Percentiles rank a stretch among this genome's conserved stretches.
Evolutionary conservation across 2,888 invertebrate genomes (phyloP).

Genomic region (Ephialtes manifestator): DNA sequence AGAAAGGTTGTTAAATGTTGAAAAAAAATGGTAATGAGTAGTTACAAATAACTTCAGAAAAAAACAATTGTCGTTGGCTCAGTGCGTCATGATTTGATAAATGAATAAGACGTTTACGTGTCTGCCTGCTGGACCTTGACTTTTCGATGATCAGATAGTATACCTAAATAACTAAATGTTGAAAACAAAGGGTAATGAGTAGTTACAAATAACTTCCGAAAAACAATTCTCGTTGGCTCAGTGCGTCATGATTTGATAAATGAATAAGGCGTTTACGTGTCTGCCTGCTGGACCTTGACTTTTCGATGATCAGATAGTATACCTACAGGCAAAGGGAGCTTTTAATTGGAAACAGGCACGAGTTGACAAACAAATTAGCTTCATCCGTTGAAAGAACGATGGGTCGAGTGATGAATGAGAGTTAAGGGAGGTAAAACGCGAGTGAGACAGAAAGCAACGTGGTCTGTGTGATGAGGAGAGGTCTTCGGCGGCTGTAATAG

Average conservation of each 20-base stretch:
- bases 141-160: neutral
- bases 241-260: neutral
- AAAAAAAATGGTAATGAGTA: neutral
- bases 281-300: slow-evolving; percentile 17
- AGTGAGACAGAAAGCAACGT: neutral
- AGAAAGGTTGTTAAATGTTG: neutral
- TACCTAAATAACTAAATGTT: no score
- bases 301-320: neutral
- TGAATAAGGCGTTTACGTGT: neutral
- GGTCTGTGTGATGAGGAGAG: slow-evolving; percentile 37
- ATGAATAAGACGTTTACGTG: neutral
- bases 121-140: slow-evolving; percentile 8
- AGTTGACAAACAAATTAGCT: slow-evolving; percentile 52
- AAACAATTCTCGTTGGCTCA: neutral
- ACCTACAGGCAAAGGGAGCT: slow-evolving; percentile 25
- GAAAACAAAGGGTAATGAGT: neutral
- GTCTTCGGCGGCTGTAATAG: slow-evolving; percentile 46
- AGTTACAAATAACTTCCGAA: neutral
- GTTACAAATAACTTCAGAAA: neutral
- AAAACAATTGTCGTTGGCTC: neutral
- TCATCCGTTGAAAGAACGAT: slow-evolving; percentile 22
- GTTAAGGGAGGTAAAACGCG: neutral
- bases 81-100: neutral
- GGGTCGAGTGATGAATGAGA: slow-evolving; percentile 24
- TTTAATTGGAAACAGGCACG: slow-evolving; percentile 46